Evolutionary conservation across 2,797 vertebrate genomes (phyloP), one percentile per base, ranked within the genome.

Genomic region (Hoplostethus atlanticus): DNA sequence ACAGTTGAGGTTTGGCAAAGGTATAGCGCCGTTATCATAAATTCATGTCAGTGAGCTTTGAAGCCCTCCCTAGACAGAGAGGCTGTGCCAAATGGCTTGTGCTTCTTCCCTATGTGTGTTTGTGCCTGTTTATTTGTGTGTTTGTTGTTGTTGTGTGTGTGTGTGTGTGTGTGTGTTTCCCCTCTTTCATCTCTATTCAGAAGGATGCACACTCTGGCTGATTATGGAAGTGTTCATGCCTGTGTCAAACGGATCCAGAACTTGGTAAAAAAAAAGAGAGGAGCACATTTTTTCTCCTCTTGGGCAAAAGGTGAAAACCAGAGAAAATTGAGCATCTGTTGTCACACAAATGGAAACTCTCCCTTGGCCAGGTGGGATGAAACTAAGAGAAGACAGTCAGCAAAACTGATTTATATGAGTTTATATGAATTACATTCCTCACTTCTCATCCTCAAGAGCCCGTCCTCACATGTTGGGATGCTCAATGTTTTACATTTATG

Each of bases 31-130:
- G 92, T 92, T 93, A 94, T 95, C 93, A 95, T 93, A 93, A 93
- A 95, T 95, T 93, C 93, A 94, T 95, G 93, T 95, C 94, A 95
- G 87, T 89, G 92, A 91, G 93, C 94, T 95, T 95, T 95, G 94
- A 96, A 95, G 93, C 91, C 87, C 82, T 95, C 94, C 93, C 92
- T 85, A 92, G 91, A 93, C 92, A 91, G 79, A 79, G 80, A 77
- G 70, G 60, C 86, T 66, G 74, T 91, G 92, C 91, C 90, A 92
- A 91, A 91, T 89, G 91, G 86, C 90, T 91, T 83, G 84, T 84
- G 89, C 85, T 89, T 88, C 84, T 87, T 92, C 79, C 73, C 82
- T 65, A 15, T 67, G 76, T 88, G 90, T 85, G 89, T 91, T 84
- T 91, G 83, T 76, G 84, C 87, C 71, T 90, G 84, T 91, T 87